Percentiles rank a stretch among this genome's conserved stretches.
phyloP scores from a whole-genome alignment of 1,140 invertebrate species.

The Leguminivora glycinivorella region DNA sequence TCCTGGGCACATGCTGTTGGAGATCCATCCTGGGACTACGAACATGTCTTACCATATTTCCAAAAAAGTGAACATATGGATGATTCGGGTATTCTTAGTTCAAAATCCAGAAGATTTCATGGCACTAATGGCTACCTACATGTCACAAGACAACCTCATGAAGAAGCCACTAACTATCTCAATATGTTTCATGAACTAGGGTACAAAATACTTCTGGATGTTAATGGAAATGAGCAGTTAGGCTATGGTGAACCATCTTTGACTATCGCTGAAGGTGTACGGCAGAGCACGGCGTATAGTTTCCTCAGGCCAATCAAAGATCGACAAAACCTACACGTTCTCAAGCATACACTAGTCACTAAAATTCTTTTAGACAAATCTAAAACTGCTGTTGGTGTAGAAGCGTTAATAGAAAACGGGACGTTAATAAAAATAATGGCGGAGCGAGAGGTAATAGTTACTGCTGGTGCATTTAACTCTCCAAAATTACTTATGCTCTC shows the following conservation, averaged over 20 bases:
- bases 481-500: constrained; percentile 84
- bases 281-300: constrained; percentile 80
- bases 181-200: constrained; percentile 38
- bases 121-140: constrained; percentile 34
- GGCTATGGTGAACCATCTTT: constrained; percentile 49
- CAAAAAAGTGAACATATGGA: constrained; percentile 45
- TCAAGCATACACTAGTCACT: constrained; percentile 38
- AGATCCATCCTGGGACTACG: constrained; percentile 85
- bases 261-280: constrained; percentile 77
- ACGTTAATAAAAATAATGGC: constrained; percentile 75
- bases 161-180: constrained; percentile 22
- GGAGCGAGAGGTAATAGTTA: constrained; percentile 81
- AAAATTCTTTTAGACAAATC: constrained; percentile 82
- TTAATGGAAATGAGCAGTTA: constrained; percentile 32
- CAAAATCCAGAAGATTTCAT: constrained; percentile 30
- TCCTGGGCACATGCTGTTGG: constrained; percentile 80
- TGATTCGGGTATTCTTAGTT: constrained; percentile 32
- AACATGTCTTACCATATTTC: constrained; percentile 78
- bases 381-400: constrained; percentile 68
- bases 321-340: constrained; percentile 74
- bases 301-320: constrained; percentile 77
- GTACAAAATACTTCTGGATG: constrained; percentile 32
- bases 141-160: constrained; percentile 29
- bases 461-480: constrained; percentile 81
- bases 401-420: constrained; percentile 65